phyloP scores from a whole-genome alignment of 2,888 invertebrate genomes.

The Tenthredo notha region DNA sequence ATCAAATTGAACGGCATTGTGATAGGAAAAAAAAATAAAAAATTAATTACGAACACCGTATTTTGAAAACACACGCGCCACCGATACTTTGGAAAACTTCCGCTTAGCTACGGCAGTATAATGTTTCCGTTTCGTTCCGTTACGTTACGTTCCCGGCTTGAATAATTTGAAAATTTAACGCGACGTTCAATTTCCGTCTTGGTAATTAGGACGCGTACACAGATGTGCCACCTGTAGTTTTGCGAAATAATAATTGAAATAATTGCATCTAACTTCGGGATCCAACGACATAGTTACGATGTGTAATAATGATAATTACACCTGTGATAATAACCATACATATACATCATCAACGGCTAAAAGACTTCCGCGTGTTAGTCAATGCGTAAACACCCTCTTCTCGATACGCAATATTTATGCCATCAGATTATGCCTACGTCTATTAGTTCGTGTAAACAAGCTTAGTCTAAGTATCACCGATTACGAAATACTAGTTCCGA shows the following conservation, averaged over 20 bases:
- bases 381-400: neutral
- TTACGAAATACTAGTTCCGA: neutral
- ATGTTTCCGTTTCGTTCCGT: no score
- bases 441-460: neutral
- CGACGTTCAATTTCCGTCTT: neutral
- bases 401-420: conserved; percentile 1
- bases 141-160: no score
- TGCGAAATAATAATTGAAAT: neutral
- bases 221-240: neutral
- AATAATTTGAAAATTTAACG: neutral
- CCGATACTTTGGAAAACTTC: no score
- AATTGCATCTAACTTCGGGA: conserved; percentile 2
- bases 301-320: conserved; percentile 5
- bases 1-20: no score
- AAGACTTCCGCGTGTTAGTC: conserved; percentile 33
- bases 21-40: no score
- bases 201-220: neutral
- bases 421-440: neutral
- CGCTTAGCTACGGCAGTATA: no score
- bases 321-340: conserved; percentile 5
- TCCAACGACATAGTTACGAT: no score
- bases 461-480: neutral
- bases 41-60: no score
- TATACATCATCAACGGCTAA: neutral
- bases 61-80: no score